phyloP scores from a whole-genome alignment of 2,888 invertebrate species.

The Scelioninae gen. 1 region DNA sequence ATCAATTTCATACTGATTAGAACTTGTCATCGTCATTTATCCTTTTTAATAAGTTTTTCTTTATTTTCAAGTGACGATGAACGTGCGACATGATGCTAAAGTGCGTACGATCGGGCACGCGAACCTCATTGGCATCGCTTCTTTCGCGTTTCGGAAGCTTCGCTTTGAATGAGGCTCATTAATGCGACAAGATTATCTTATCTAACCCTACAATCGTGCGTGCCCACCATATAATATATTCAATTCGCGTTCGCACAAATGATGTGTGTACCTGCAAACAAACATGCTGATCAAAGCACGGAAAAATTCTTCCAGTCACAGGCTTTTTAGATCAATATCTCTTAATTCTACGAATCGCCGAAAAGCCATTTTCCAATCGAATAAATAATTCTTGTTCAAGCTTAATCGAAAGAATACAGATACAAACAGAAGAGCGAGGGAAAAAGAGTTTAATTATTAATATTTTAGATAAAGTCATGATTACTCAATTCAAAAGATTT shows the following conservation, averaged over 20 bases:
- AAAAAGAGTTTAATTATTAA: too few species aligned
- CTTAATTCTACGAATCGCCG: neutral
- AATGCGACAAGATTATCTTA: constrained; percentile 57
- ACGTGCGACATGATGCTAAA: constrained; percentile 56
- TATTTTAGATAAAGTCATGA: too few species aligned
- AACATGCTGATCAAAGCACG: constrained; percentile 7
- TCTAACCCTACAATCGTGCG: constrained; percentile 41
- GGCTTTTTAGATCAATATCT: constrained; percentile 1
- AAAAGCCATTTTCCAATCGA: neutral
- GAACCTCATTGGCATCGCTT: constrained; percentile 55
- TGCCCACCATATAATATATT: constrained; percentile 45
- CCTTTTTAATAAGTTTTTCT: constrained; percentile 50
- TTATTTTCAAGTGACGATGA: constrained; percentile 65
- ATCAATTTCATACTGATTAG: too few species aligned
- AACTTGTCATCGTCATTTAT: too few species aligned
- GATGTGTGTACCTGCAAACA: constrained; percentile 32
- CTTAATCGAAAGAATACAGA: too few species aligned
- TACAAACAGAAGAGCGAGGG: too few species aligned
- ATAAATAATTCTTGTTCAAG: too few species aligned
- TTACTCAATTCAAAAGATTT: too few species aligned
- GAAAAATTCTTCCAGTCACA: constrained; percentile 18
- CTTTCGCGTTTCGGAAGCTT: constrained; percentile 61
- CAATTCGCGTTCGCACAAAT: constrained; percentile 38
- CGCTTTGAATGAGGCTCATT: constrained; percentile 61
- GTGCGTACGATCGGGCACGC: constrained; percentile 48